Percentiles rank a stretch among this genome's conserved stretches.
phyloP scores from a whole-genome alignment of 2,797 vertebrate genomes.

The Rousettus madagascariensis region DNA sequence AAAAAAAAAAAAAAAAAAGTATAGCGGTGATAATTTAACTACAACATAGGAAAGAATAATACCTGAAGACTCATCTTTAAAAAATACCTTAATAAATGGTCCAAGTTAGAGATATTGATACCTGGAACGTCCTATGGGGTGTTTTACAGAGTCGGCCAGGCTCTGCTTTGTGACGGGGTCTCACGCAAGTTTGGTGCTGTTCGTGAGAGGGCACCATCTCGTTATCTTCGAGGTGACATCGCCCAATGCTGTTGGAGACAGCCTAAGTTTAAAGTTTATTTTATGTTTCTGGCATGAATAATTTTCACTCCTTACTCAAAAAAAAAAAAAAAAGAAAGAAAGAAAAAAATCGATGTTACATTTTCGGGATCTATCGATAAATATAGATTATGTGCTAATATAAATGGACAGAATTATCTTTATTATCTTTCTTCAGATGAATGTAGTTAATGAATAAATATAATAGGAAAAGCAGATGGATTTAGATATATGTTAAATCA shows the following conservation, averaged over 20 bases:
- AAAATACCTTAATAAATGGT: slow-evolving; percentile 76
- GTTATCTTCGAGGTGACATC: slow-evolving; percentile 78
- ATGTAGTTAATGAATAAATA: slow-evolving; percentile 70
- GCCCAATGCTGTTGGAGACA: slow-evolving; percentile 78
- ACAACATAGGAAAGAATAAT: slow-evolving; percentile 57
- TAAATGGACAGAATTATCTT: slow-evolving; percentile 67
- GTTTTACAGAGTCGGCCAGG: slow-evolving; percentile 79
- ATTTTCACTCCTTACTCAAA: slow-evolving; percentile 74
- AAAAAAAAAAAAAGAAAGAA: background rate
- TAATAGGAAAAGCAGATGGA: slow-evolving; percentile 64
- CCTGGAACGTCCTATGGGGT: slow-evolving; percentile 72
- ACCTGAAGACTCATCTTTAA: slow-evolving; percentile 59
- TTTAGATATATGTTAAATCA: background rate
- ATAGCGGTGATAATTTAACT: background rate
- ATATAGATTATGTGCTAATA: slow-evolving; percentile 66
- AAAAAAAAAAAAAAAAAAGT: too few species aligned
- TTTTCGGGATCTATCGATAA: slow-evolving; percentile 77
- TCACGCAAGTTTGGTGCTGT: slow-evolving; percentile 65
- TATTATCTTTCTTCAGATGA: slow-evolving; percentile 77
- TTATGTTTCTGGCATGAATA: slow-evolving; percentile 75
- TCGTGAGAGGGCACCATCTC: slow-evolving; percentile 72
- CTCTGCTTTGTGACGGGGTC: slow-evolving; percentile 77
- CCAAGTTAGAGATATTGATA: slow-evolving; percentile 74
- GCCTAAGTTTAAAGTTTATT: slow-evolving; percentile 81
- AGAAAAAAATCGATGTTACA: slow-evolving; percentile 62